These are phyloP conservation scores for Crotalus tigris DNA, from an alignment of 2,113 vertebrate species.

Conservation along the genomic window DNA sequence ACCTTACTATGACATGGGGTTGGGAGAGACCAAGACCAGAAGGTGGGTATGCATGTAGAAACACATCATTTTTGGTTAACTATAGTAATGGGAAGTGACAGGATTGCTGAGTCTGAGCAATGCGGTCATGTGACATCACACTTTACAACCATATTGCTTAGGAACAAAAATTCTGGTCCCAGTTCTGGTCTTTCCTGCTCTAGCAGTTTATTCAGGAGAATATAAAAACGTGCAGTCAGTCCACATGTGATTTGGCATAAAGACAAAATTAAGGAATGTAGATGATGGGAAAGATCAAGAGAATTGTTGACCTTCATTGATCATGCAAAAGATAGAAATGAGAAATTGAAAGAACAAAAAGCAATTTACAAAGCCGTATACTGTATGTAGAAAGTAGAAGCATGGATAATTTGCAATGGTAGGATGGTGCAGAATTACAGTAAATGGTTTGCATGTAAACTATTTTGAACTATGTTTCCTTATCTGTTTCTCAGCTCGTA, in stretches of 20 bases:
- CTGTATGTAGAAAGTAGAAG: background rate
- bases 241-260: background rate
- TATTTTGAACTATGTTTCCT: background rate
- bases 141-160: background rate
- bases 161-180: background rate
- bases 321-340: background rate
- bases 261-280: background rate
- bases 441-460: background rate
- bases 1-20: background rate
- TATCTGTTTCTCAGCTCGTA: background rate
- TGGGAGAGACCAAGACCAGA: background rate
- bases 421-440: background rate
- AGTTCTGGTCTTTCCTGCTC: background rate
- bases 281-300: background rate
- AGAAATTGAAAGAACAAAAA: background rate
- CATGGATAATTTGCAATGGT: background rate
- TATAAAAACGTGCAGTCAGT: background rate
- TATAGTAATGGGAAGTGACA: background rate
- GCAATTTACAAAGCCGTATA: background rate
- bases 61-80: background rate
- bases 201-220: background rate
- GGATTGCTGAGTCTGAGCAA: background rate
- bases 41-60: background rate
- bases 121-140: background rate
- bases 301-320: background rate